These are phyloP conservation scores for Hirtodrosophila duncani DNA, from an alignment of 2,888 invertebrate species.

Conservation along the genomic window DNA sequence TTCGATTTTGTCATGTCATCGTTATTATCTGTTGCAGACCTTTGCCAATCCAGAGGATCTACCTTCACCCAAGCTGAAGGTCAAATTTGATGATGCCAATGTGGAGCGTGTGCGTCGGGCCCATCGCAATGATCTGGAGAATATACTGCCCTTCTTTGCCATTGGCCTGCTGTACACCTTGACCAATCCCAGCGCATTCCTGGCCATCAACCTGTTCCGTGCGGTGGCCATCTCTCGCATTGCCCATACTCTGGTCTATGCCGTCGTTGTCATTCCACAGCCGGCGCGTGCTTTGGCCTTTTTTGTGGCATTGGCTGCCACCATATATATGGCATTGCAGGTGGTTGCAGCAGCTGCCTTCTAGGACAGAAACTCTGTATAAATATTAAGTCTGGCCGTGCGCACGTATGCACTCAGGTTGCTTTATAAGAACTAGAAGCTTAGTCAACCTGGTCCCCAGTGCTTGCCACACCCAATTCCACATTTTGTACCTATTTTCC, in stretches of 20 bases:
- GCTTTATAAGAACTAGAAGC: no score
- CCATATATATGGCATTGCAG: conserved; percentile 79
- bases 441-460: no score
- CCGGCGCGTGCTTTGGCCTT: conserved; percentile 80
- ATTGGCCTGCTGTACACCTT: conserved; percentile 80
- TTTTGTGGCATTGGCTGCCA: conserved; percentile 76
- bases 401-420: no score
- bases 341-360: conserved; percentile 61
- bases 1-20: not conserved
- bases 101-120: conserved; percentile 81
- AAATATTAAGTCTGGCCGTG: no score
- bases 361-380: no score
- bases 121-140: conserved; percentile 82
- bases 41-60: conserved; percentile 81
- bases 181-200: conserved; percentile 78
- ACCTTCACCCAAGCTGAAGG: conserved; percentile 71
- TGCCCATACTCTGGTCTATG: conserved; percentile 81
- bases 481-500: no score
- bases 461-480: no score
- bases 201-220: conserved; percentile 80
- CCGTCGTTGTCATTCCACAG: conserved; percentile 80
- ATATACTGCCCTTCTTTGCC: conserved; percentile 80
- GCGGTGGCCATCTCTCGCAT: conserved; percentile 79
- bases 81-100: conserved; percentile 79
- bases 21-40: conserved; percentile 75